Percentiles rank a stretch among this genome's conserved stretches.
Evolutionary conservation across 2,888 invertebrate genomes (phyloP).

Genomic region (Teleogryllus oceanicus): DNA sequence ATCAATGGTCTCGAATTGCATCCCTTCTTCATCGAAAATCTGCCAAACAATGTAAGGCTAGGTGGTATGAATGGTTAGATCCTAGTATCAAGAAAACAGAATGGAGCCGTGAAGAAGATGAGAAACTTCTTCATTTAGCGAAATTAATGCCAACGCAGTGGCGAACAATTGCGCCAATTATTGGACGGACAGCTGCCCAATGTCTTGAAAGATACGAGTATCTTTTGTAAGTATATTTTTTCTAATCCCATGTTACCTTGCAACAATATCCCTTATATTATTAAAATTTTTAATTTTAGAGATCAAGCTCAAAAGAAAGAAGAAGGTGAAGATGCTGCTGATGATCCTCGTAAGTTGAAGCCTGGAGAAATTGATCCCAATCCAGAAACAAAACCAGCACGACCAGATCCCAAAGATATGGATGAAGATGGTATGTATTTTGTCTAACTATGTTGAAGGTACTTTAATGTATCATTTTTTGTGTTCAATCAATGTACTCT

Average conservation of each 20-base stretch:
- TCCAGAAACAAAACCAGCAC: conserved; percentile 98
- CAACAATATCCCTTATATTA: background rate
- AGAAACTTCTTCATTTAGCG: conserved; percentile 93
- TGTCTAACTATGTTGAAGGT: background rate
- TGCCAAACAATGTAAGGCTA: conserved; percentile 98
- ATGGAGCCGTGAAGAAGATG: conserved; percentile 99
- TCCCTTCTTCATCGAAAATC: conserved; percentile 96
- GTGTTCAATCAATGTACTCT: background rate
- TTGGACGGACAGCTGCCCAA: conserved; percentile 97
- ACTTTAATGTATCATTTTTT: background rate
- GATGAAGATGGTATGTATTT: conserved; percentile 86
- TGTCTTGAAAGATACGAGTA: conserved; percentile 97
- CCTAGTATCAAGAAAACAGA: conserved; percentile 99
- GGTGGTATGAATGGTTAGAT: conserved; percentile 99
- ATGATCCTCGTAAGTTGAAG: conserved; percentile 94
- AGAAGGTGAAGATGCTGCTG: conserved; percentile 85
- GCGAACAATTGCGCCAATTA: conserved; percentile 98
- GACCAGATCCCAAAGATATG: conserved; percentile 99
- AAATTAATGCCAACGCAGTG: conserved; percentile 99
- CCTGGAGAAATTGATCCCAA: conserved; percentile 99
- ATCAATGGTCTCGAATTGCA: conserved; percentile 99
- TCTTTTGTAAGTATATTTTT: conserved; percentile 66
- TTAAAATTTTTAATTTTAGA: conserved; percentile 51
- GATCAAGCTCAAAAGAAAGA: conserved; percentile 97
- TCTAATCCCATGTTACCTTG: background rate